A percentile compares a stretch with the other conserved stretches of the same genome.
Conservation (phyloP, 2,888 invertebrate species). For the Piscicola geometra region DNA sequence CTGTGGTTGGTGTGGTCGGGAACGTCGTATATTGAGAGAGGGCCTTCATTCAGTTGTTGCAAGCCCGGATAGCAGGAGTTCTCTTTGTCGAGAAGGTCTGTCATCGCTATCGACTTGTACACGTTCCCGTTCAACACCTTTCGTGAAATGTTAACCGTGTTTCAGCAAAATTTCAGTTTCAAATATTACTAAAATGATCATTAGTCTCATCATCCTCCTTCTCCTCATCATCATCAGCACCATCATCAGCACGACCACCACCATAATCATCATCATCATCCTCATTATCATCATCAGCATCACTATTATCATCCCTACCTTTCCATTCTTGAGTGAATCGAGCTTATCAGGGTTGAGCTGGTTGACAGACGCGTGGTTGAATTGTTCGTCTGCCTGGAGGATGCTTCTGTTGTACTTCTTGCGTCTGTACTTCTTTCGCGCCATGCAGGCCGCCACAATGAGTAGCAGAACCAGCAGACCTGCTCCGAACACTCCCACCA, state of each 20-base stretch:
- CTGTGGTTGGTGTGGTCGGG: slow-evolving; percentile 4
- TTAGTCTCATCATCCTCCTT: too few species aligned
- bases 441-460: not conserved
- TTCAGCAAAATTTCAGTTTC: too few species aligned
- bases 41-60: slow-evolving; percentile 1
- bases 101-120: slow-evolving; percentile 35
- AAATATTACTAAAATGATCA: too few species aligned
- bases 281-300: too few species aligned
- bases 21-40: slow-evolving; percentile 26
- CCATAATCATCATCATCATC: too few species aligned
- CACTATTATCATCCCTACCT: too few species aligned
- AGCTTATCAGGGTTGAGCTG: not conserved
- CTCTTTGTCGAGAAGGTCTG: slow-evolving; percentile 27
- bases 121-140: slow-evolving; percentile 30
- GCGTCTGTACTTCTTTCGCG: slow-evolving; percentile 1
- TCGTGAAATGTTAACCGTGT: too few species aligned
- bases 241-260: too few species aligned
- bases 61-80: not conserved
- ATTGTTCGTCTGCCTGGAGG: slow-evolving; percentile 22
- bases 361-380: slow-evolving; percentile 7
- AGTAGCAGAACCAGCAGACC: slow-evolving; percentile 6
- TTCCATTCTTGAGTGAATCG: not conserved
- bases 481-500: slow-evolving; percentile 22
- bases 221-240: too few species aligned
- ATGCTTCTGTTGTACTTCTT: slow-evolving; percentile 27